Base-by-base conservation (phyloP, 2,113 vertebrate genomes). In the Ceyx melanurus region DNA sequence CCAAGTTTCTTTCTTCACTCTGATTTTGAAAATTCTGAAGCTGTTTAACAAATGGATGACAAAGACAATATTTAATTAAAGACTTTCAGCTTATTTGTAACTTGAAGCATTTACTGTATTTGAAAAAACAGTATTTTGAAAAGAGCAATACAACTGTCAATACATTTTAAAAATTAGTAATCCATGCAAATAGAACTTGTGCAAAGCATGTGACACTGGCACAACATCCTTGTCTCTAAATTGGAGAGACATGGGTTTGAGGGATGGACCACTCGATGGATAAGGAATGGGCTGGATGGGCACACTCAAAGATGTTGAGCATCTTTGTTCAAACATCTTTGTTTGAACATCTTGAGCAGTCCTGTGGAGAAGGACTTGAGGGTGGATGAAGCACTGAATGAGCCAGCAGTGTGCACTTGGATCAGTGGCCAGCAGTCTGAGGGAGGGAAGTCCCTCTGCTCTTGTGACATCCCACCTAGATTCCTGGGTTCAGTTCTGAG, bases 21-120 rank as follows among this genome's bases (percentile, higher is more conserved):
- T 18, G 16, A 20, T 79, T 94, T 29, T 96, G 91, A 71, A 83
- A 90, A 86, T 61, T 87, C 96, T 93, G 78, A 64, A 94, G 89
- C 43, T 13, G 42, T 9, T 25, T 8, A 10, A 50, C 16, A 95
- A 73, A 83, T 0, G 75, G 8, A 62, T 42, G 73, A 35, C 6
- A 42, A 72, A 31, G 15, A 14, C n/a, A 50, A 26, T 11, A 72
- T 5, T 31, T 31, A 74, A 5, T 3, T 29, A 25, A 65, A 2
- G 3, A 2, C 2, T 13, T 45, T 33, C 25, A 66, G 29, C 28
- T 71, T 66, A 33, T 11, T 13, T 33, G 64, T 0, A 5, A 77
- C 28, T 64, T 29, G 11, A n/a, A 57, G 5, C 9, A 31, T 15
- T n/a, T 56, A 51, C 0, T 77, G 9, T 20, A 42, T 31, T 31